Conservation (phyloP, 2,113 vertebrate species). For the Forbesichthys agassizii region DNA sequence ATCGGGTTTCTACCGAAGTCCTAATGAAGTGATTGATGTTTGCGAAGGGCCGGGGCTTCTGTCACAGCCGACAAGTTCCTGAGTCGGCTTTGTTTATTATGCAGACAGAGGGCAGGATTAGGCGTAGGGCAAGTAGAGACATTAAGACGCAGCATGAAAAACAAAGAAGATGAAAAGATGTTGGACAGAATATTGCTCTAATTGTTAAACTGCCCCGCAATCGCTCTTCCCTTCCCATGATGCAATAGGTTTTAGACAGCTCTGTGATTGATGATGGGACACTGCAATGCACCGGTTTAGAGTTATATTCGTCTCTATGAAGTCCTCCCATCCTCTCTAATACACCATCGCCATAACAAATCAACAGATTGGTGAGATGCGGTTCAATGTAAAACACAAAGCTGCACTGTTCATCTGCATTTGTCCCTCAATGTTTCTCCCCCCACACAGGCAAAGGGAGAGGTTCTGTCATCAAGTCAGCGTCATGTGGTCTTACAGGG, state of each 20-base stretch:
- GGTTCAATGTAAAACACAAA: slow-evolving; percentile 21
- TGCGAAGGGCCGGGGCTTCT: slow-evolving; percentile 34
- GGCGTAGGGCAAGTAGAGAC: neutral
- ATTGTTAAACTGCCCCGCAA: slow-evolving; percentile 15
- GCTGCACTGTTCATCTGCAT: slow-evolving; percentile 15
- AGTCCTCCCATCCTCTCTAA: slow-evolving; percentile 18
- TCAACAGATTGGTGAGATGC: slow-evolving; percentile 13
- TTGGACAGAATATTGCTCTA: slow-evolving; percentile 20
- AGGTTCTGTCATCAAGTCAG: neutral
- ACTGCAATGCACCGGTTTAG: slow-evolving; percentile 15
- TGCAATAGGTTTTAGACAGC: slow-evolving; percentile 4
- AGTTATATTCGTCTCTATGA: slow-evolving; percentile 23
- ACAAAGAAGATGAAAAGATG: neutral
- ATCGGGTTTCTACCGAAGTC: slow-evolving; percentile 48
- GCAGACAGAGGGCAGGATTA: slow-evolving; percentile 20
- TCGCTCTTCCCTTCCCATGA: slow-evolving; percentile 9
- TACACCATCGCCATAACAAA: slow-evolving; percentile 37
- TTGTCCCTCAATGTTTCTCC: slow-evolving; percentile 1
- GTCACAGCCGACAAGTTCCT: slow-evolving; percentile 54
- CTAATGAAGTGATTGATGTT: slow-evolving; percentile 62
- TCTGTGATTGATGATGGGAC: slow-evolving; percentile 23
- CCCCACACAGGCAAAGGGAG: neutral
- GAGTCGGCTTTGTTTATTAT: slow-evolving; percentile 69
- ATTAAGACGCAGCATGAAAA: neutral
- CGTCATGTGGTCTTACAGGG: slow-evolving; percentile 32